These are phyloP conservation scores for Sepioteuthis lessoniana DNA, from an alignment of 2,888 invertebrate species.

Conservation along the genomic window DNA sequence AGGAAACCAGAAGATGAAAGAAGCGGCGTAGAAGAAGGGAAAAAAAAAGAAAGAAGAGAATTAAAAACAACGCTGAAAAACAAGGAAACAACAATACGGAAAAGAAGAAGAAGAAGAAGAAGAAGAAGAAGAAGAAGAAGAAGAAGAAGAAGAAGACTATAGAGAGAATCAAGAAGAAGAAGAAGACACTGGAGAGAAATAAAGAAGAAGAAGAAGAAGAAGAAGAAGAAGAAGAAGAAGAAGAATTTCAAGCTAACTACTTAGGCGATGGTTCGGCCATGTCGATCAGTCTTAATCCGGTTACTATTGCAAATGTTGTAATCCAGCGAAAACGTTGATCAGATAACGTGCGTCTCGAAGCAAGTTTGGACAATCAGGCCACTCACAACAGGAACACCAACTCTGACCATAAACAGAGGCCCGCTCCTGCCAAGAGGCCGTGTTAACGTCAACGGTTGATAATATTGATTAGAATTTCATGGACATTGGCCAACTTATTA, in stretches of 20 bases:
- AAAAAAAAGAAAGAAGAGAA: neutral
- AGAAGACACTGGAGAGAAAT: too few relatives aligned
- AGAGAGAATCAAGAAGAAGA: neutral
- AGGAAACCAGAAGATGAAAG: neutral
- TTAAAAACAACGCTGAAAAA: neutral
- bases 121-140: neutral
- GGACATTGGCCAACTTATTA: neutral
- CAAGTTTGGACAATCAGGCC: neutral
- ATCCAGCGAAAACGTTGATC: neutral
- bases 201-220: too few relatives aligned
- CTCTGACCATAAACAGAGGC: neutral
- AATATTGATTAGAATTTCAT: conserved; percentile 33
- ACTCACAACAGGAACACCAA: neutral
- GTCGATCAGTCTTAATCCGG: neutral
- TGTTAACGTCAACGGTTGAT: neutral
- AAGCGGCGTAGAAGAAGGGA: neutral
- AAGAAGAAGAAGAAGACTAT: neutral
- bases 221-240: too few relatives aligned
- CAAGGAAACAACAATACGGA: too few relatives aligned
- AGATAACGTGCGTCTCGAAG: neutral
- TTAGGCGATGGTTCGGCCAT: neutral
- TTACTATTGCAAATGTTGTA: conserved; percentile 33
- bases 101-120: neutral
- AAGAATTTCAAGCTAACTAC: too few relatives aligned
- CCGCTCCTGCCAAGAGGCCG: neutral